A percentile compares a stretch with the other conserved stretches of the same genome.
Evolutionary conservation across 2,797 vertebrate genomes (phyloP).

Genomic region (Heliangelus exortis): DNA sequence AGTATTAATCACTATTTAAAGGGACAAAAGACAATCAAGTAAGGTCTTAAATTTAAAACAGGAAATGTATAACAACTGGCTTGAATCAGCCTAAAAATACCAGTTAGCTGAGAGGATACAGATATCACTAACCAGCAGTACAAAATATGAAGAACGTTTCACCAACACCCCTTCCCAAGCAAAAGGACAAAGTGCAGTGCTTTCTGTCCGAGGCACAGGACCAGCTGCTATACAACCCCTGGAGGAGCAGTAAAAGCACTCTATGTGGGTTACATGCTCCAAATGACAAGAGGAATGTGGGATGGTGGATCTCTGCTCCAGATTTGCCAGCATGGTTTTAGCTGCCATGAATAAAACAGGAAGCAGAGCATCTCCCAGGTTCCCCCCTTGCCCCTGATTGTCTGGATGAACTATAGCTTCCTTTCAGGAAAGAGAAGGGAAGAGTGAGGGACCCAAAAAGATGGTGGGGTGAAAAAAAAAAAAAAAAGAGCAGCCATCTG

Average conservation of each 20-base stretch:
- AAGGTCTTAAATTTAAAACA: neutral
- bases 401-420: slow-evolving; percentile 30
- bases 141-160: neutral
- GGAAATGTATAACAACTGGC: neutral
- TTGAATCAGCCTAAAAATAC: neutral
- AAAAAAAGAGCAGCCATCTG: neutral
- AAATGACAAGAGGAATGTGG: slow-evolving; percentile 38
- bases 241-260: neutral
- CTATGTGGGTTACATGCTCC: slow-evolving; percentile 16
- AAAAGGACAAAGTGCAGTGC: neutral
- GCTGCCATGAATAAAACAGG: slow-evolving; percentile 27
- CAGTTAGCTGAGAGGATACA: neutral
- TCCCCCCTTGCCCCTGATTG: neutral
- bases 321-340: neutral
- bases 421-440: slow-evolving; percentile 52
- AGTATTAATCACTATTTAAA: neutral
- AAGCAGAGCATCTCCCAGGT: slow-evolving; percentile 26
- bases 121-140: neutral
- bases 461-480: neutral
- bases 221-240: neutral
- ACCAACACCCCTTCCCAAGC: neutral
- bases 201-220: neutral
- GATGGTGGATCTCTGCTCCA: slow-evolving; percentile 1
- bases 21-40: neutral
- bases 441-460: neutral